Evolutionary conservation across 1,140 invertebrate genomes (phyloP).

Genomic region (Cotesia typhae): DNA sequence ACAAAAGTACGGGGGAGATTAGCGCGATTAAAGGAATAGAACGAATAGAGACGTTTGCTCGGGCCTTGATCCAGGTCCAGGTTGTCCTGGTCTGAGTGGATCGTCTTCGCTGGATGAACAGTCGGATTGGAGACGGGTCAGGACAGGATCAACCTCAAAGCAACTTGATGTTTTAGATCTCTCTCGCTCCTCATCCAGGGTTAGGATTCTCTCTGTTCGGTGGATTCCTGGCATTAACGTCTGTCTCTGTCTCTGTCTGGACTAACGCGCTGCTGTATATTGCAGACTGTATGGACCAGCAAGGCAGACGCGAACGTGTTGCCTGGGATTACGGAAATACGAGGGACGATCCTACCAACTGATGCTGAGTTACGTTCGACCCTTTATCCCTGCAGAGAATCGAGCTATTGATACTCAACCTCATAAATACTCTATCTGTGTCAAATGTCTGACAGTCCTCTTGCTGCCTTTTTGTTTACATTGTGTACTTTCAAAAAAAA

Average conservation of each 20-base stretch:
- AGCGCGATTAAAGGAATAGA: too few relatives aligned
- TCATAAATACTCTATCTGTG: slow-evolving; percentile 42
- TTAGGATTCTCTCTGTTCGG: too few relatives aligned
- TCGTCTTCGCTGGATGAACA: too few relatives aligned
- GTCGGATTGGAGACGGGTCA: slow-evolving; percentile 14
- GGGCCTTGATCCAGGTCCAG: neutral
- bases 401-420: slow-evolving; percentile 37
- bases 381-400: slow-evolving; percentile 44
- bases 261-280: slow-evolving; percentile 21
- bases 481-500: too few relatives aligned
- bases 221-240: slow-evolving; percentile 27
- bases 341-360: slow-evolving; percentile 37
- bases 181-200: neutral
- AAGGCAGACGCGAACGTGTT: slow-evolving; percentile 35
- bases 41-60: neutral
- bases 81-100: neutral
- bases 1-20: too few relatives aligned
- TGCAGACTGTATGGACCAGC: slow-evolving; percentile 22
- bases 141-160: slow-evolving; percentile 43
- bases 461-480: neutral
- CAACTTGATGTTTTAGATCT: slow-evolving; percentile 37
- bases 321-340: slow-evolving; percentile 48
- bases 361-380: slow-evolving; percentile 50
- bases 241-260: slow-evolving; percentile 17
- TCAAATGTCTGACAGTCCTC: slow-evolving; percentile 18